Base-by-base conservation (phyloP, 1,140 invertebrate genomes). In the Polyergus mexicanus region DNA sequence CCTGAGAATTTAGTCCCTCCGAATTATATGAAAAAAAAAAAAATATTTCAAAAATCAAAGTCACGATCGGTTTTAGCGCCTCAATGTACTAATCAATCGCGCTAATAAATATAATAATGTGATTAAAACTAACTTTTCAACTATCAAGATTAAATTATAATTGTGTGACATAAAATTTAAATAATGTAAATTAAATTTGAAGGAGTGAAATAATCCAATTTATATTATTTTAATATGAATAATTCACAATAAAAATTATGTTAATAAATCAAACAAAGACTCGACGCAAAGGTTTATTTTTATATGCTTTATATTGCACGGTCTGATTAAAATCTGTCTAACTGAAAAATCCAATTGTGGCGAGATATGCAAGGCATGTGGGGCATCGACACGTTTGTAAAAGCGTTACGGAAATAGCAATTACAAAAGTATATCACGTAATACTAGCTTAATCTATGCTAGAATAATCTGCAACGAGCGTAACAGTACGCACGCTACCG, bases 321-420 rank as follows among this genome's bases (percentile, higher is more conserved):
- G 25, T 22, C 10, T 13, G 7, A 25, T 13, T 41, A 5, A 58
- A 38, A 38, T 25, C 25, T 5, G 8, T 25, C 22, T 38, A 25
- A 58, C 8, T 74, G n/a, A 5, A 60, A 56, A 72, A 28, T 54
- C n/a, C 44, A 71, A 54, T 35, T 11, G 47, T 51, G 19, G n/a
- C 8, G 8, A 32, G 4, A n/a, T 28, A 13, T 32, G n/a, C 11
- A 13, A 25, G 6, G n/a, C 25, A n/a, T 69, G 35, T 22, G 6
- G 22, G 22, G 25, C 25, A 71, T 71, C 51, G 65, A 71, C 47
- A 71, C 19, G 51, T 56, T n/a, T n/a, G 32, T 47, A 75, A 84
- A 58, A 56, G 44, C 78, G 75, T 89, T 86, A 89, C 86, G 74
- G 87, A 85, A 88, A 22, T 38, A 19, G 35, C 35, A 25, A 35